Conservation (phyloP, 2,113 vertebrate genomes). For the Amblyopsis rosae region DNA sequence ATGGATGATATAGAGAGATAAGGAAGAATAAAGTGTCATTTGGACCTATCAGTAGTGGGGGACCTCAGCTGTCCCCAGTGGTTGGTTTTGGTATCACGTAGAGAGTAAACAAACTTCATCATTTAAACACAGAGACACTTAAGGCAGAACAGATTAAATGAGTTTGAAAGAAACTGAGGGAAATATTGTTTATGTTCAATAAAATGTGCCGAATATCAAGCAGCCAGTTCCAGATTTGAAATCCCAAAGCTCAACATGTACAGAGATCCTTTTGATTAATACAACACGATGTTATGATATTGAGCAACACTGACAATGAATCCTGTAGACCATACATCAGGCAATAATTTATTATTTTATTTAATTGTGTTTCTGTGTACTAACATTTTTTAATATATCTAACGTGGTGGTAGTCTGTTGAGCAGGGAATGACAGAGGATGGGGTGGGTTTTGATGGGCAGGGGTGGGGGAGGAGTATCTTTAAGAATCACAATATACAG, state of each 20-base stretch:
- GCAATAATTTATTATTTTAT: constrained; percentile 72
- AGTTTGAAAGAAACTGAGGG: constrained; percentile 23
- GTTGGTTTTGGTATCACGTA: constrained; percentile 32
- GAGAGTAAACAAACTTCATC: constrained; percentile 4
- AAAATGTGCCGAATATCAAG: constrained; percentile 9
- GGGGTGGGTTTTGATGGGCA: background rate
- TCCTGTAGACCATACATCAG: constrained; percentile 66
- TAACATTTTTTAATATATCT: constrained; percentile 58
- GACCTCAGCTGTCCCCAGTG: constrained; percentile 49
- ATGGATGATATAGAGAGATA: constrained; percentile 77
- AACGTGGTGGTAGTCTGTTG: constrained; percentile 1
- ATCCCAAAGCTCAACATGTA: constrained; percentile 50
- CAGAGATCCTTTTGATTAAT: constrained; percentile 42
- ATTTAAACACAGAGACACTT: constrained; percentile 14
- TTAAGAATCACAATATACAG: constrained; percentile 20
- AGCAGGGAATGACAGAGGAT: constrained; percentile 16
- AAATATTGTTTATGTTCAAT: constrained; percentile 26
- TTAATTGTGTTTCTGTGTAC: constrained; percentile 70
- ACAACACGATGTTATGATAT: constrained; percentile 22
- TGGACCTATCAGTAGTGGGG: constrained; percentile 78
- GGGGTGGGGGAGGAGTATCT: background rate
- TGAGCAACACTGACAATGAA: constrained; percentile 40
- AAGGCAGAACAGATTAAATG: background rate
- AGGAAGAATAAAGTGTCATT: constrained; percentile 78
- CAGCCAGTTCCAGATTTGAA: constrained; percentile 7